A percentile compares a stretch with the other conserved stretches of the same genome.
phyloP scores from a whole-genome alignment of 2,113 vertebrate genomes.

The Catharus bicknelli region DNA sequence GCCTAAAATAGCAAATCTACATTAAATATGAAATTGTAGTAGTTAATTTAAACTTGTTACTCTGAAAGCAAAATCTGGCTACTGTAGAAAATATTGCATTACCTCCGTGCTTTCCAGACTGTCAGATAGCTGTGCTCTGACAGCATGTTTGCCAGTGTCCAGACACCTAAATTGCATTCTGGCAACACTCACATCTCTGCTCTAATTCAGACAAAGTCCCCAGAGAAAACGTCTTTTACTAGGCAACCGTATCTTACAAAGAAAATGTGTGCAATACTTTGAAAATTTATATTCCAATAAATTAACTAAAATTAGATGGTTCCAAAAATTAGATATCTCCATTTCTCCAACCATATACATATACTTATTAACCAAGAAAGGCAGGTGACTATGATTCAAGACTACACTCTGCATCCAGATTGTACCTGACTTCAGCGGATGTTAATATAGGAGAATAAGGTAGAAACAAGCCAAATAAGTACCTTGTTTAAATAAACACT shows the following conservation, averaged over 20 bases:
- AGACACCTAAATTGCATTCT: slow-evolving; percentile 24
- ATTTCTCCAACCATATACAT: background rate
- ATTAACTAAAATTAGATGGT: background rate
- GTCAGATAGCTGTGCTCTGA: background rate
- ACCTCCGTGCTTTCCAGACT: background rate
- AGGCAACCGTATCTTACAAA: background rate
- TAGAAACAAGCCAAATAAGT: background rate
- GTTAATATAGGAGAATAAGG: background rate
- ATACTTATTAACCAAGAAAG: background rate
- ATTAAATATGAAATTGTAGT: background rate
- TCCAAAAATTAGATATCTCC: background rate
- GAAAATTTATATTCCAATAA: background rate
- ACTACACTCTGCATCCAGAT: rapidly evolving
- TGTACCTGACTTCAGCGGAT: background rate
- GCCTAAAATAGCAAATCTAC: background rate
- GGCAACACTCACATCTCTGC: background rate
- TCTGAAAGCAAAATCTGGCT: background rate
- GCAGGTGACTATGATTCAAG: background rate
- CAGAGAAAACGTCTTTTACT: background rate
- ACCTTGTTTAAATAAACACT: background rate
- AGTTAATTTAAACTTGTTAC: background rate
- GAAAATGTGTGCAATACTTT: background rate
- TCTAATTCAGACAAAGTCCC: background rate
- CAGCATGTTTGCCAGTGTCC: background rate
- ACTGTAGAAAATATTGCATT: background rate